Evolutionary conservation across 2,888 invertebrate species (phyloP), one percentile per base, ranked within the genome.

Genomic region (Argyresthia goedartella): DNA sequence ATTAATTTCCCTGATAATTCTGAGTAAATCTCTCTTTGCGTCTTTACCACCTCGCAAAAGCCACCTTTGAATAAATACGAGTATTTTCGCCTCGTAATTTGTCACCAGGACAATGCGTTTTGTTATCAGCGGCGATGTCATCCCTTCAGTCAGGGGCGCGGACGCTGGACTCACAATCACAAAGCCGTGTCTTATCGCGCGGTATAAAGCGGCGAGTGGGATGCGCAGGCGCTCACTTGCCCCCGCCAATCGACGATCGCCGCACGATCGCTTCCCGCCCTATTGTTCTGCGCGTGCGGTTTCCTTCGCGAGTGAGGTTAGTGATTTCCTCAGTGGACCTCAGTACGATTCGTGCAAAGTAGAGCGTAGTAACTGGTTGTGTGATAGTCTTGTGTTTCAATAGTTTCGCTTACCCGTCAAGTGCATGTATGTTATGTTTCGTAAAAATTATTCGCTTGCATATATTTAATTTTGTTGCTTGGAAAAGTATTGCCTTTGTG

Each of bases 161-260:
- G 36, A 15, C 48, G 15, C 6, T 4, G 13, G 48, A n/a, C n/a
- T 33, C n/a, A 13, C 14, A 25, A 13, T 4, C 35, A 36, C 36
- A 36, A 36, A 35, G 51, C 39, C 44, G 55, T 54, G 56, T 34
- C 63, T 79, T 81, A 80, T 80, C 82, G 61, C 58, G 67, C 64
- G 69, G 62, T 85, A 84, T 68, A 85, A 81, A 68, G 54, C 25
- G 64, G 60, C 55, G 66, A 51, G 54, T 45, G 58, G n/a, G 58
- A 25, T 68, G 85, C 82, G 82, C 85, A 80, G 73, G 81, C 85
- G 80, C 85, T 76, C 85, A 81, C 71, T 81, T 72, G 80, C 67
- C 68, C 51, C 34, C 51, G 54, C 64, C 69, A 59, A 69, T 68
- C 67, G 71, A 71, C 71, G 61, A 71, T 53, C 67, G 71, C 66